phyloP scores from a whole-genome alignment of 2,113 vertebrate genomes.

The Hipposideros armiger region DNA sequence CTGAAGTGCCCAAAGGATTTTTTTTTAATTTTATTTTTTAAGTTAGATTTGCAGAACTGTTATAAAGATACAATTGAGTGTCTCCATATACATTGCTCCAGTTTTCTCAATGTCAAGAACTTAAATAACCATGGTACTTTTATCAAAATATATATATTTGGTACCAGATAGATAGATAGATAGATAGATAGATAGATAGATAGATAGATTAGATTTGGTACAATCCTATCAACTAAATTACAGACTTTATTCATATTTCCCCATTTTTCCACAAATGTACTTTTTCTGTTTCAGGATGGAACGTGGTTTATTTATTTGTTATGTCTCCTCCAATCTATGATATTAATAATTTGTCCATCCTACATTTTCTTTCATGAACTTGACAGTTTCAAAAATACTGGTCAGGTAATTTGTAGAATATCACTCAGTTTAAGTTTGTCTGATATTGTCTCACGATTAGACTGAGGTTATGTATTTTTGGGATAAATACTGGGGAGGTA shows the following conservation, averaged over 20 bases:
- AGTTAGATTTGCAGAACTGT: not conserved
- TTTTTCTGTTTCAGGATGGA: not conserved
- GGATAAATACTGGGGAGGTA: not conserved
- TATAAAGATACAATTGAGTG: not conserved
- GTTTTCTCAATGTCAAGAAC: not conserved
- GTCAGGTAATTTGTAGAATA: not conserved
- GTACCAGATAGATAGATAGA: too few relatives aligned
- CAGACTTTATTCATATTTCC: not conserved
- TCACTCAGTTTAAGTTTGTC: not conserved
- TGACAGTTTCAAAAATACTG: not conserved
- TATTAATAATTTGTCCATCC: not conserved
- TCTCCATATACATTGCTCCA: not conserved
- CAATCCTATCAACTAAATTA: not conserved
- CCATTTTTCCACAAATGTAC: not conserved
- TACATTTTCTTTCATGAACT: not conserved
- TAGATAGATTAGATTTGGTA: too few relatives aligned
- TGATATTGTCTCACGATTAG: not conserved
- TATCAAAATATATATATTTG: not conserved
- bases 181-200: too few relatives aligned
- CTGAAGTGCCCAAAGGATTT: not conserved
- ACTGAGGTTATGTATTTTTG: not conserved
- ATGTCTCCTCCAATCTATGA: not conserved
- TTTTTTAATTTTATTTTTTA: not conserved
- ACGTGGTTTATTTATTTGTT: not conserved
- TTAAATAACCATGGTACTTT: not conserved